phyloP scores from a whole-genome alignment of 2,797 vertebrate genomes.

The Steatocranus sp. region DNA sequence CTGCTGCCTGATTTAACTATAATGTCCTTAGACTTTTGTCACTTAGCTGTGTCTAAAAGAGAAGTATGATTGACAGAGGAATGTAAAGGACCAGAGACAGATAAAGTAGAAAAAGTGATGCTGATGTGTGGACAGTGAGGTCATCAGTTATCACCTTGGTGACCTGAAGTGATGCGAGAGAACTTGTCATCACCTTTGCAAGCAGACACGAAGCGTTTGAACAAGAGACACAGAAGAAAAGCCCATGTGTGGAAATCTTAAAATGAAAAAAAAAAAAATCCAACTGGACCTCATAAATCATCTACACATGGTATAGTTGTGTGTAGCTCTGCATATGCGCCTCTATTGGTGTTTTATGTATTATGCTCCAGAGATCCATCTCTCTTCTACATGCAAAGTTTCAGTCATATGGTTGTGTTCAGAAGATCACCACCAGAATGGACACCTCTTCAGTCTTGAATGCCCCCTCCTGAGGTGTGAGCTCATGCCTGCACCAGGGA shows the following conservation, averaged over 20 bases:
- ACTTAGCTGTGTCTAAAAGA: background rate
- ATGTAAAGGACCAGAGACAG: background rate
- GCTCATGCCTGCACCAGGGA: constrained; percentile 59
- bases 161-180: constrained; percentile 20
- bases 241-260: background rate
- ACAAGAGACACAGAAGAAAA: background rate
- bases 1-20: background rate
- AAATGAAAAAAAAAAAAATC: background rate
- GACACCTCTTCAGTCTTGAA: constrained; percentile 54
- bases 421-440: constrained; percentile 51
- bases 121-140: constrained; percentile 27
- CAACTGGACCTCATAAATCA: constrained; percentile 11
- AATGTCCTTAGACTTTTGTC: background rate
- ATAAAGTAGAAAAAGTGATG: background rate
- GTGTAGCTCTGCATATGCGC: background rate
- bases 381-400: constrained; percentile 31
- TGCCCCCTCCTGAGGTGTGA: constrained; percentile 58
- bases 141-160: constrained; percentile 35
- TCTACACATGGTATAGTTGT: background rate
- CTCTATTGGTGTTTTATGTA: constrained; percentile 1
- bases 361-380: background rate
- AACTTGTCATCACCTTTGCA: constrained; percentile 24
- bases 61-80: background rate
- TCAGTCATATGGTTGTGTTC: constrained; percentile 65
- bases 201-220: background rate